phyloP scores from a whole-genome alignment of 30 jellyfish, hydroid and myxozoan genomes.

The Cassiopea andromeda region DNA sequence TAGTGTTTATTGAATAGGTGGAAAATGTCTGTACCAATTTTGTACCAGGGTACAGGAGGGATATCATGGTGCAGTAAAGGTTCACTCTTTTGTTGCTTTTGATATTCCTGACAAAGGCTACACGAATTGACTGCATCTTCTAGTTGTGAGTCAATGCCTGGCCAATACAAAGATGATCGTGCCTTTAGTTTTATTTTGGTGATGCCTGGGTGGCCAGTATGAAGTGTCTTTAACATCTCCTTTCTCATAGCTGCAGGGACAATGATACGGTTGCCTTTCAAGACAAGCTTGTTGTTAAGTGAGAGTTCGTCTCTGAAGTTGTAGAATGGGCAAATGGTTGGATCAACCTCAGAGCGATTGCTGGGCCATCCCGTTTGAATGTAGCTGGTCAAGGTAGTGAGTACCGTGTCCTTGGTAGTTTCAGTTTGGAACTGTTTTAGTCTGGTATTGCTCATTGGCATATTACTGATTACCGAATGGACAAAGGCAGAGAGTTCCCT shows the following conservation, averaged over 20 bases:
- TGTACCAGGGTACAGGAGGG: slow-evolving; percentile 45
- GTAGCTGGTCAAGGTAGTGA: neutral
- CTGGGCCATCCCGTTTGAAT: neutral
- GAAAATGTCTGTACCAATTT: too few relatives aligned
- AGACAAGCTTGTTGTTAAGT: neutral
- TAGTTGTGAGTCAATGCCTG: slow-evolving; percentile 30
- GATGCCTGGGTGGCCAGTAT: too few relatives aligned
- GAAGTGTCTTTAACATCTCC: slow-evolving; percentile 38
- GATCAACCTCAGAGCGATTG: neutral
- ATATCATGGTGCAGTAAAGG: slow-evolving; percentile 55
- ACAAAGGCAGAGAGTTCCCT: neutral
- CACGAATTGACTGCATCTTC: slow-evolving; percentile 33
- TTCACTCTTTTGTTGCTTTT: slow-evolving; percentile 51
- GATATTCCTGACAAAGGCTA: slow-evolving; percentile 33
- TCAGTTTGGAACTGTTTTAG: neutral
- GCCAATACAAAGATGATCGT: slow-evolving; percentile 56
- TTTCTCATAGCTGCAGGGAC: slow-evolving; percentile 54
- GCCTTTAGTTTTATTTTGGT: slow-evolving; percentile 62
- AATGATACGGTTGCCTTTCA: slow-evolving; percentile 15
- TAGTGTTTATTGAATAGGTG: too few relatives aligned
- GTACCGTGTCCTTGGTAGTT: neutral
- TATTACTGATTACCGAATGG: neutral
- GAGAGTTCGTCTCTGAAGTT: neutral
- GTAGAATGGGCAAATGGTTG: neutral
- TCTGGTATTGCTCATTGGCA: neutral